Evolutionary conservation across 2,797 vertebrate genomes (phyloP), one percentile per base, ranked within the genome.

Genomic region (Chaetodon trifasciatus): DNA sequence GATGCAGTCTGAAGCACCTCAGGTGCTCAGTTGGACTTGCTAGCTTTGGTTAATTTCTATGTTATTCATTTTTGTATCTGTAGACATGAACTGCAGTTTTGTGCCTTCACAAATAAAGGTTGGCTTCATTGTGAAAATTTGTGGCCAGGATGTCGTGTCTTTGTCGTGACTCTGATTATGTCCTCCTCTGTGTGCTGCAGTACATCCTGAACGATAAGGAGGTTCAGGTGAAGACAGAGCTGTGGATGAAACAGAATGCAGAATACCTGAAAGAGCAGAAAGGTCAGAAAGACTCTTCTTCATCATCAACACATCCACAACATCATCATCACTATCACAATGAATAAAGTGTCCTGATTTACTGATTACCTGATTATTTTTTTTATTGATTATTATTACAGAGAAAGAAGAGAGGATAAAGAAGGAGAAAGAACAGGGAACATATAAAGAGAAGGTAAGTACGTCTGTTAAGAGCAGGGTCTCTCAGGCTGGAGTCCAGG

Each of bases 241-340:
- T 99, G 69, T 99, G 98, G 98, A 98, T 97, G 96, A 97, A 96
- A 81, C 97, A 99, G 91, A 99, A 99, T 4, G 97, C 96, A 1
- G 98, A 99, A 71, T 99, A 99, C 92, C 93, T 99, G 82, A 95
- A 93, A 49, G 97, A 99, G 86, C 98, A 99, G 90, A 96, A 96
- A 93, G 98, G 98, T 98, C 17, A 61, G 72, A 3, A 24, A 5
- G 4, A 24, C 10, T 5, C 19, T 0, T 37, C 24, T 3, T 53
- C 60, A 3, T 52, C 35, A 35, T 15, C 40, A 3, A 9, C 61
- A 39, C 2, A 19, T 24, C 15, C 12, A 35, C 6, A 39, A 39
- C 58, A 39, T n/a, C 28, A 50, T 21, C 49, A 7, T 17, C 60
- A 56, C 1, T 1, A 35, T 32, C 44, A 52, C 19, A 50, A 55